These are phyloP conservation scores for Coleophora deauratella DNA, from an alignment of 2,888 invertebrate species.

Conservation along the genomic window DNA sequence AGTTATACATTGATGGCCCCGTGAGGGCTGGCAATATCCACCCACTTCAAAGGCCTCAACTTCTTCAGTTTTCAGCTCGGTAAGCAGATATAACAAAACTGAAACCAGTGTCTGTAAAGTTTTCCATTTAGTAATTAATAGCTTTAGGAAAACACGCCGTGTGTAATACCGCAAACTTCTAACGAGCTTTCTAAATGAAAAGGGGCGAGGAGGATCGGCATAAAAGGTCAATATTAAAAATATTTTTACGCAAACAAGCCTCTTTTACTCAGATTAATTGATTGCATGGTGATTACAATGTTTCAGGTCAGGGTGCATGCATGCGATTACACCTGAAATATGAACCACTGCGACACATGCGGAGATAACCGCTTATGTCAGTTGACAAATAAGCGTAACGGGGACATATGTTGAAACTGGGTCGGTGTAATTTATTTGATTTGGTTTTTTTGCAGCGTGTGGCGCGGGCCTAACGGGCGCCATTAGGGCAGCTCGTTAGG, in stretches of 20 bases:
- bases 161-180: no score
- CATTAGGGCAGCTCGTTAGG: slow-evolving; percentile 70
- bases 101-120: no score
- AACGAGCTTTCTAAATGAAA: no score
- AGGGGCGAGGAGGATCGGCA: no score
- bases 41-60: not conserved
- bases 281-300: not conserved
- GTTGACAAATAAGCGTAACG: slow-evolving; percentile 41
- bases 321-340: slow-evolving; percentile 25
- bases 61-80: not conserved
- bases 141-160: no score
- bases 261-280: not conserved
- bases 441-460: slow-evolving; percentile 48
- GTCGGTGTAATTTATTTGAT: slow-evolving; percentile 61
- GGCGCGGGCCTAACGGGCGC: slow-evolving; percentile 51
- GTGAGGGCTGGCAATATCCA: slow-evolving; percentile 1
- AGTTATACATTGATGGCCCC: slow-evolving; percentile 15
- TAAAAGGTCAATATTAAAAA: no score
- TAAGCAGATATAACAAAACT: not conserved
- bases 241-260: no score
- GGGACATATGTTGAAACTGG: slow-evolving; percentile 51
- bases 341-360: slow-evolving; percentile 30
- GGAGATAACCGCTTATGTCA: slow-evolving; percentile 52
- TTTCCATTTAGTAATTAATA: no score
- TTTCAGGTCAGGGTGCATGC: slow-evolving; percentile 13